These are phyloP conservation scores for Pseudopleuronectes americanus DNA, from an alignment of 2,797 vertebrate species.

Conservation along the genomic window DNA sequence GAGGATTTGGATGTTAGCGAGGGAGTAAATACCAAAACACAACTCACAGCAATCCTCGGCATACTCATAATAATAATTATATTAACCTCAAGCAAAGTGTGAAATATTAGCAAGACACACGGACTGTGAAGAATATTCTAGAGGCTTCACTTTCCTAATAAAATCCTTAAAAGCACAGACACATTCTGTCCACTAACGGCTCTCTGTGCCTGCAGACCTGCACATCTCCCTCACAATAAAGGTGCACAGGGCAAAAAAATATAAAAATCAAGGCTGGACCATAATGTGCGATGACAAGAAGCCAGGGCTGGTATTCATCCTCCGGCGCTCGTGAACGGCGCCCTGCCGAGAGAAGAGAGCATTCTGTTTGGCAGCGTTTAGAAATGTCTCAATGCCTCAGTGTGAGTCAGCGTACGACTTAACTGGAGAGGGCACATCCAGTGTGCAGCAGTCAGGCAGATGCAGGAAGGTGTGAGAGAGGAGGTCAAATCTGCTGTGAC, in stretches of 20 bases:
- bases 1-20: slow-evolving; percentile 42
- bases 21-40: slow-evolving; percentile 11
- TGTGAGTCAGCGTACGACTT: slow-evolving; percentile 9
- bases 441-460: slow-evolving; percentile 42
- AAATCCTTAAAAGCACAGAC: neutral
- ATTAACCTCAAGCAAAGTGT: neutral
- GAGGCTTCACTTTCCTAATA: neutral
- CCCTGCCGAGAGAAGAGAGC: slow-evolving; percentile 16
- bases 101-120: neutral
- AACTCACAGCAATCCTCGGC: slow-evolving; percentile 3
- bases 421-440: slow-evolving; percentile 48
- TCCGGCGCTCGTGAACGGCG: slow-evolving; percentile 14
- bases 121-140: slow-evolving; percentile 10
- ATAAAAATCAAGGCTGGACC: neutral
- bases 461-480: slow-evolving; percentile 35
- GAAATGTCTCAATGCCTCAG: slow-evolving; percentile 35
- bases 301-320: slow-evolving; percentile 38
- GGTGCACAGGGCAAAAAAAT: neutral
- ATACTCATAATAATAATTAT: slow-evolving; percentile 25
- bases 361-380: slow-evolving; percentile 43
- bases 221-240: too few relatives aligned
- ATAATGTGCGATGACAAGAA: slow-evolving; percentile 51
- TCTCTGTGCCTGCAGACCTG: too few relatives aligned
- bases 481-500: slow-evolving; percentile 44
- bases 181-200: too few relatives aligned